Conservation (phyloP, 2,113 vertebrate species). For the Pygoscelis adeliae region DNA sequence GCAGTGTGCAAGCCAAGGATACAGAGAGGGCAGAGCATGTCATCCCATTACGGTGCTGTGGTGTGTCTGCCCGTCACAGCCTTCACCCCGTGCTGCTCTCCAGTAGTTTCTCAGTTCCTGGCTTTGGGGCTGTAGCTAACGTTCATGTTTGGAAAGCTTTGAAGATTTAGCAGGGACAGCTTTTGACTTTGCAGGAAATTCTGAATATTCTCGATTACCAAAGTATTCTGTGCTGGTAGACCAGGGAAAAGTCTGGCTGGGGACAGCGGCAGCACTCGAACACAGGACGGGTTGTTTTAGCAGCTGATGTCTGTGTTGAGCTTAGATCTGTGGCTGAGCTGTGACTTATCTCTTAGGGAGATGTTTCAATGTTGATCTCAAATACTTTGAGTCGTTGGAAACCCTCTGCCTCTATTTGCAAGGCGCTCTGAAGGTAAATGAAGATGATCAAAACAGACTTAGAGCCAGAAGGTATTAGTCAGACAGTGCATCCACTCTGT, state of each 20-base stretch:
- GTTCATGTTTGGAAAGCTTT: not conserved
- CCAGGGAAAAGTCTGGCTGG: not conserved
- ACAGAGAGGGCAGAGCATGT: not conserved
- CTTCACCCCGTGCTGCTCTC: not conserved
- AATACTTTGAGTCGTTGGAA: not conserved
- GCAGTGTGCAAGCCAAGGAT: not conserved
- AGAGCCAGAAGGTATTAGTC: not conserved
- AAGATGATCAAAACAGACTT: not conserved
- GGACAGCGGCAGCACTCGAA: not conserved
- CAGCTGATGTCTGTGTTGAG: not conserved
- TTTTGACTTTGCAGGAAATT: not conserved
- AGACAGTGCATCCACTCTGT: not conserved
- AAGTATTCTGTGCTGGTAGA: not conserved
- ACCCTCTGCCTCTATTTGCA: not conserved
- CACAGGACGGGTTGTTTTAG: rapidly evolving
- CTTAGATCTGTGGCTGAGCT: not conserved
- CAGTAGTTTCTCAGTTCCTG: not conserved
- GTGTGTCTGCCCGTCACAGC: not conserved
- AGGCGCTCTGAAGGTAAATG: not conserved
- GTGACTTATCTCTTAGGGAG: not conserved
- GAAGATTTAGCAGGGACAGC: not conserved
- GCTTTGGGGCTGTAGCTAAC: not conserved
- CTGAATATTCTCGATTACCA: not conserved
- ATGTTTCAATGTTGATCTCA: not conserved
- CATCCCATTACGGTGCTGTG: rapidly evolving